Base-by-base conservation (phyloP, 2,797 vertebrate genomes). In the Discoglossus pictus region DNA sequence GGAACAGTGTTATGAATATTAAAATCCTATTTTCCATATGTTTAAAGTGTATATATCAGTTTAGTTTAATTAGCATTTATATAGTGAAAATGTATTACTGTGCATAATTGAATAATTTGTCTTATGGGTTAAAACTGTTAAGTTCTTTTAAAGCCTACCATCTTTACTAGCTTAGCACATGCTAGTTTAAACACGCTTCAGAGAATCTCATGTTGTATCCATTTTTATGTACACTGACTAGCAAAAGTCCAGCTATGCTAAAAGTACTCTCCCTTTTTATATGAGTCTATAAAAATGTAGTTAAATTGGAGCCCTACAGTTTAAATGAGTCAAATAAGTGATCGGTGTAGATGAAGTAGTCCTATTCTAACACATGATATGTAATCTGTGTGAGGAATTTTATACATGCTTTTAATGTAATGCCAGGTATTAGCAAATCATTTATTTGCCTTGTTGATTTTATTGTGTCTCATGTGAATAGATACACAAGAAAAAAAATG, bases 271-370 rank as follows among this genome's bases (percentile, higher is more conserved):
- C 84, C 89, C 82, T 83, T 84, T 86, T 89, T 91, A 88, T 82
- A 82, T 11, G 79, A 88, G 85, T 87, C 89, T 89, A 90, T 90
- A 88, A 91, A 91, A 88, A 80, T 67, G 74, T 84, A 89, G 86
- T 90, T 89, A 90, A 91, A 89, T 44, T 0, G 78, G 86, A 87
- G 79, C 83, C 87, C 73, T 79, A 84, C 81, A 79, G 87, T 86
- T 84, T 84, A 81, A 76, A 65, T 7, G 72, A 84, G 85, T 88
- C 85, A 87, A 81, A 82, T 17, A 73, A 76, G 16, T 75, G 75
- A 74, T 81, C 51, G 68, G 77, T 76, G 4, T 43, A 75, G 75
- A 54, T 64, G 69, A 4, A 59, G 1, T 27, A 50, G 70, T 16
- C 59, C 40, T 76, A 72, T 63, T 55, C 0, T 4, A 75, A n/a